Base-by-base conservation (phyloP, 2,888 invertebrate species). In the Papilio protenor region DNA sequence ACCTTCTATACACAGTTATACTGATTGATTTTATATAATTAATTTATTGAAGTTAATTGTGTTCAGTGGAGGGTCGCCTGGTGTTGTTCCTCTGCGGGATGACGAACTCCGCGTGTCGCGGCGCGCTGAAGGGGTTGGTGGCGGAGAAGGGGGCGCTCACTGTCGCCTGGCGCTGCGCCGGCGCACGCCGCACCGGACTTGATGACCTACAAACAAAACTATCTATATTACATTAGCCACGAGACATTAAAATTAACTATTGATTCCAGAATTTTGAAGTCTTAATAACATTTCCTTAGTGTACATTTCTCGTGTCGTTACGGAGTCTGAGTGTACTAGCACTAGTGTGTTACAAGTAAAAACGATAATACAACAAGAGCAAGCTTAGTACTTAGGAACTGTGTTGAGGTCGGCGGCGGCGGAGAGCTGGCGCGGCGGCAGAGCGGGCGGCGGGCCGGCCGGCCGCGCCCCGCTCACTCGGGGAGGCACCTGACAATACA, bases 391-490 rank as follows among this genome's bases (percentile, higher is more conserved):
- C 94, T 83, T 95, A 85, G 85, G 91, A 69, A 80, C 86, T 81
- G 84, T 84, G 81, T 87, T 90, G 81, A 94, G 89, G 81, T 94
- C 93, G 0, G 94, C 93, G 75, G 94, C 92, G 78, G 90, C 95
- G 76, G 96, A 94, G 81, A 91, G 91, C 81, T 96, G 96, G 33
- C 96, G 91, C 80, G 96, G 96, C 21, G 96, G 95, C 76, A 96
- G 94, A 73, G 94, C 94, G 80, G 95, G 95, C 71, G 94, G 92
- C 4, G 91, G 85, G 10, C 90, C 89, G 2, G 84, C 49, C 10
- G 88, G 83, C 52, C 88, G 80, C 66, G 80, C 77, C 33, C 33
- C 33, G 33, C 33, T 33, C 33, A 33, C 33, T 33, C 93, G 90
- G 11, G 93, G 94, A 1, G 94, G 94, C 0, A 94, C 87, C 94